Percentiles rank a stretch among this genome's conserved stretches.
phyloP scores from a whole-genome alignment of 30 jellyfish, hydroid and myxozoan species.

The Rhopilema esculentum region DNA sequence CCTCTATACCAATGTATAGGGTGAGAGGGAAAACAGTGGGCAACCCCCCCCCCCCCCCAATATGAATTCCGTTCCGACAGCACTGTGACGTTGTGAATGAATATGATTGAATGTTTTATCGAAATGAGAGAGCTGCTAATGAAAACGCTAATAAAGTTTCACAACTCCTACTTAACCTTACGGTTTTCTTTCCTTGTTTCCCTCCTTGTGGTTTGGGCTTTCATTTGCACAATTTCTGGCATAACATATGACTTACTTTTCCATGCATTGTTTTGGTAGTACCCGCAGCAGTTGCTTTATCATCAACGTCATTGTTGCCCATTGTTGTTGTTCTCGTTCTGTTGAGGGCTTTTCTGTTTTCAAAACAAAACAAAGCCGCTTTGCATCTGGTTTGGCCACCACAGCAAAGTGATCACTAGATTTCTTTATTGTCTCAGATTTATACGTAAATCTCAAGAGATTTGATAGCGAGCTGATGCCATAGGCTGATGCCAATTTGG shows the following conservation, averaged over 20 bases:
- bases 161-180: background rate
- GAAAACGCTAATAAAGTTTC: background rate
- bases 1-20: too few species aligned
- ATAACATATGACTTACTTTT: background rate
- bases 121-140: background rate
- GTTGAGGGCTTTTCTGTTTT: background rate
- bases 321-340: background rate
- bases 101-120: too few species aligned
- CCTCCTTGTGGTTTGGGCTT: background rate
- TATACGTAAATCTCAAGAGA: too few species aligned
- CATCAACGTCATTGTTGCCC: background rate
- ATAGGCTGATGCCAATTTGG: too few species aligned
- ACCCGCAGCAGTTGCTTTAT: background rate
- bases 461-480: too few species aligned
- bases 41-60: too few species aligned
- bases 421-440: too few species aligned
- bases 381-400: too few species aligned
- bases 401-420: too few species aligned
- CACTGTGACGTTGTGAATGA: too few species aligned
- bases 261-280: background rate
- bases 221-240: background rate
- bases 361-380: background rate
- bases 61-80: too few species aligned
- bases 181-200: background rate
- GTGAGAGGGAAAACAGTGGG: too few species aligned